Base-by-base conservation (phyloP, 2,797 vertebrate species). In the Anableps anableps region DNA sequence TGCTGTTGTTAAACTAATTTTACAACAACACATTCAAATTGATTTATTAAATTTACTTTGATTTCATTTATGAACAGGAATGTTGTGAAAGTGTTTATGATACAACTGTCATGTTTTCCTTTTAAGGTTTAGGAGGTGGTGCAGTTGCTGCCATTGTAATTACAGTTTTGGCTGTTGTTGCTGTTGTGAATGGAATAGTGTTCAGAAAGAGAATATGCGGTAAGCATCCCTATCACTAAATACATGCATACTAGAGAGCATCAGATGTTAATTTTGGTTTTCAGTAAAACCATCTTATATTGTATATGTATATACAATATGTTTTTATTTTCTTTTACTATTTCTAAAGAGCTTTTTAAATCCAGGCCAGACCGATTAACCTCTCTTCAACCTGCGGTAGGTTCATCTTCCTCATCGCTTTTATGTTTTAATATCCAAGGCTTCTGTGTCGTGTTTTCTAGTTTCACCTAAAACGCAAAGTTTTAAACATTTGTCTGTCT, bases 111-210 rank as follows among this genome's bases (percentile, higher is more conserved):
- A 29, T 17, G 23, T 48, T 1, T 29, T 51, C 43, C 60, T 0
- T 70, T 78, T 89, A 14, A 80, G 11, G 85, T 90, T 75, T 78
- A 90, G 83, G 0, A 0, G 0, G 0, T 0, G 64, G 1, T 0
- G 0, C 0, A 3, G 13, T 2, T 45, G 10, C 0, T 0, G 64
- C 0, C 16, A 0, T 31, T 1, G 0, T 68, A 0, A 0, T 1
- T 72, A 4, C 0, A 45, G 13, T 79, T 4, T 0, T 17, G 17
- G 0, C 73, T 2, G 0, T 9, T 2, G 0, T 70, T 1, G 0
- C 13, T 5, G 0, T 36, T 8, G 0, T 34, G 75, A 2, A 0
- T 2, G 10, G 1, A 0, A 0, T 38, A 2, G 1, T 0, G 0
- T 11, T 0, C 45, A 82, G 5, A 31, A 83, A 3, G 70, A 34